Evolutionary conservation across 2,797 vertebrate species (phyloP).

Genomic region (Decapterus maruadsi): DNA sequence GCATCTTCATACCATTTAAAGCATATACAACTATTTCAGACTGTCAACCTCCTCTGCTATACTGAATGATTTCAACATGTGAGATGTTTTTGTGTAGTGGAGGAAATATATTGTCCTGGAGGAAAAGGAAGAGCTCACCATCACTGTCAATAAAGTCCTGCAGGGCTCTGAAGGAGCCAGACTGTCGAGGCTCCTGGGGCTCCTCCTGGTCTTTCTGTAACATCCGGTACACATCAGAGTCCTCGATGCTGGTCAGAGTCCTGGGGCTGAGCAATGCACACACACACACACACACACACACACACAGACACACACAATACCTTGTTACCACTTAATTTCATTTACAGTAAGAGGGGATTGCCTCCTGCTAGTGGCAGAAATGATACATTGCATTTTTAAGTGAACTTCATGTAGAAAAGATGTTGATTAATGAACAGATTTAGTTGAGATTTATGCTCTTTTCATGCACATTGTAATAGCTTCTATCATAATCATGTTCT

Average conservation of each 20-base stretch:
- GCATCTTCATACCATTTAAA: not conserved
- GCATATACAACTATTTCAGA: not conserved
- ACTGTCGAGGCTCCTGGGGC: conserved; percentile 91
- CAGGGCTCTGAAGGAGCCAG: conserved; percentile 95
- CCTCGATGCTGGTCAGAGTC: conserved; percentile 82
- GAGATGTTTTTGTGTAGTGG: not conserved
- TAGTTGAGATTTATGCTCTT: conserved; percentile 81
- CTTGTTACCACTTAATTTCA: not conserved
- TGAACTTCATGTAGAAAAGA: conserved; percentile 12
- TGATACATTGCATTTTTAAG: conserved; percentile 66
- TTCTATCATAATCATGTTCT: not conserved
- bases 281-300: conserved; percentile 48
- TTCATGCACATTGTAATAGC: not conserved
- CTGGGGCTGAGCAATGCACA: conserved; percentile 84
- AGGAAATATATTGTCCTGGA: not conserved
- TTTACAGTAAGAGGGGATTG: conserved; percentile 40
- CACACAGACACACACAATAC: conserved; percentile 58
- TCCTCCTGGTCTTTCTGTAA: conserved; percentile 88
- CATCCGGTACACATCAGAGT: conserved; percentile 96
- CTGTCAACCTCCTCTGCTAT: not conserved
- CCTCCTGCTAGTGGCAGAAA: conserved; percentile 76
- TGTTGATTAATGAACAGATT: conserved; percentile 79
- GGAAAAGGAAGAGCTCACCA: conserved; percentile 79
- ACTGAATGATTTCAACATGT: not conserved
- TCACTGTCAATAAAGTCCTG: conserved; percentile 94